phyloP scores from a whole-genome alignment of 2,113 vertebrate genomes.

The Tragelaphus imberbis region DNA sequence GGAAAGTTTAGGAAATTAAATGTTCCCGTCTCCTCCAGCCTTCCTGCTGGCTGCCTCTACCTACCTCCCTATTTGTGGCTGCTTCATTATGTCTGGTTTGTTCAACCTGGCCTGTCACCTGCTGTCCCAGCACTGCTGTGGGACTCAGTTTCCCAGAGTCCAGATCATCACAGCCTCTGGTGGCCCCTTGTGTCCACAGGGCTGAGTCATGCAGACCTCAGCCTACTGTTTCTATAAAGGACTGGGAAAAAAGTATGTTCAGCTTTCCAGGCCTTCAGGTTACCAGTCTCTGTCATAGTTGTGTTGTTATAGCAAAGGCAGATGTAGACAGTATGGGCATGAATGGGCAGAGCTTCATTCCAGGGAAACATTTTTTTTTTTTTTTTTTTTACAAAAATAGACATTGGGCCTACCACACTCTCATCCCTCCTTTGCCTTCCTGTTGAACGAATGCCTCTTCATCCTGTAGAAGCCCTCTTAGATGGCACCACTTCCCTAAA shows the following conservation, averaged over 20 bases:
- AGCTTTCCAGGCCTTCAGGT: not conserved
- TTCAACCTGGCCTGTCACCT: not conserved
- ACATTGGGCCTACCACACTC: not conserved
- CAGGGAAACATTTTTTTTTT: not conserved
- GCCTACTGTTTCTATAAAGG: not conserved
- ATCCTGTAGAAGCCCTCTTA: not conserved
- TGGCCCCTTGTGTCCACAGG: not conserved
- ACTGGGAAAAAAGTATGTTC: not conserved
- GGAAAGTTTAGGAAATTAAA: not conserved
- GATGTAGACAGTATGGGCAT: too few relatives aligned
- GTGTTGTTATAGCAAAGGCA: not conserved
- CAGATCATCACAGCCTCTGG: not conserved
- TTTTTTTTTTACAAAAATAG: not conserved
- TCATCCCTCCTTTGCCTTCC: not conserved
- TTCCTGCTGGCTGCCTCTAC: not conserved
- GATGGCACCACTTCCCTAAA: not conserved
- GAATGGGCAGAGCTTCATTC: not conserved
- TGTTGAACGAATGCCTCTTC: not conserved
- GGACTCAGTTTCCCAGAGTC: not conserved
- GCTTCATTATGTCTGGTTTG: not conserved
- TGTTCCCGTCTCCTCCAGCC: not conserved
- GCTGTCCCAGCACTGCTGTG: not conserved
- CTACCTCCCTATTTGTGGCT: not conserved
- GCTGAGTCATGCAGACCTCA: not conserved
- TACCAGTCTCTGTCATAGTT: rapidly evolving